These are phyloP conservation scores for Drosophila grimshawi DNA, from an alignment of 1,140 invertebrate genomes.

Conservation along the genomic window DNA sequence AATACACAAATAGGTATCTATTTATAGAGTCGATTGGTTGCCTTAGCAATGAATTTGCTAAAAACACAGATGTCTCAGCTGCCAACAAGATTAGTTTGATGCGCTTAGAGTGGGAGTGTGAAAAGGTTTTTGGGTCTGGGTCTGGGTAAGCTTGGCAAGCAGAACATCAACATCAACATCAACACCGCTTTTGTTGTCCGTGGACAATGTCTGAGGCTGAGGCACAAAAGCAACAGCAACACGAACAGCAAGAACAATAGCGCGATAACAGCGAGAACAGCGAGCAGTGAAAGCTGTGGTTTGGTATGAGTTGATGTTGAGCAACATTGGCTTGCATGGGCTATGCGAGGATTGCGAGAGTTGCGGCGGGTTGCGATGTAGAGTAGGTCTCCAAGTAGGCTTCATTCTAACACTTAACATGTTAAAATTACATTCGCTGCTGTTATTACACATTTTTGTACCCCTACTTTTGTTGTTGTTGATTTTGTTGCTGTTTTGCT, in stretches of 20 bases:
- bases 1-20: constrained; percentile 14
- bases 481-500: constrained; percentile 4
- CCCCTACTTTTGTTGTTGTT: constrained; percentile 10
- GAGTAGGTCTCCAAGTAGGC: constrained; percentile 66
- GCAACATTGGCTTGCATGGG: background rate
- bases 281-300: constrained; percentile 22
- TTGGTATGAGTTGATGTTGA: background rate
- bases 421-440: constrained; percentile 65
- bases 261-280: constrained; percentile 28
- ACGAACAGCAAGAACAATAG: constrained; percentile 20
- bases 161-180: constrained; percentile 20
- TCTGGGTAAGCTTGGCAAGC: constrained; percentile 29
- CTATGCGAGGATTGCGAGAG: background rate
- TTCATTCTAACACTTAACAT: constrained; percentile 81
- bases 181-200: constrained; percentile 66
- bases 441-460: constrained; percentile 37
- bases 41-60: constrained; percentile 20
- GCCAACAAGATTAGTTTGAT: constrained; percentile 15
- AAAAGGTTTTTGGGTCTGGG: constrained; percentile 27
- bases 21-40: background rate
- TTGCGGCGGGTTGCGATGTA: background rate
- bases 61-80: constrained; percentile 42
- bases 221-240: constrained; percentile 32
- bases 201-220: constrained; percentile 66
- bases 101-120: constrained; percentile 26